Conservation (phyloP, 2,113 vertebrate species). For the Herpetotheres cachinnans region DNA sequence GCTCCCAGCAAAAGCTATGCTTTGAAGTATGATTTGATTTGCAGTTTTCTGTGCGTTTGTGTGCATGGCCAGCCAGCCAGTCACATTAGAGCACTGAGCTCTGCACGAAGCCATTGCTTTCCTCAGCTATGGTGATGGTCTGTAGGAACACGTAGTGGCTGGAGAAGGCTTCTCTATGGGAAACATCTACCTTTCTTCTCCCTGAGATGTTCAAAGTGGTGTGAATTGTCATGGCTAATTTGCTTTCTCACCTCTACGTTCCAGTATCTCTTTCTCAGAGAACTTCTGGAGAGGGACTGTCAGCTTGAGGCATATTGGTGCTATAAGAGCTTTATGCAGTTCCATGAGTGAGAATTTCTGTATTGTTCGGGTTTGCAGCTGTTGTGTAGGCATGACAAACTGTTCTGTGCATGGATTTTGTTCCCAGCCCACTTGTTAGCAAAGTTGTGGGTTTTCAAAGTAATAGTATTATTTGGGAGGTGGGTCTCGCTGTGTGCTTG, state of each 20-base stretch:
- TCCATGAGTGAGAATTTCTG: neutral
- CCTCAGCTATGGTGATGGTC: neutral
- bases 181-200: neutral
- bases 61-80: neutral
- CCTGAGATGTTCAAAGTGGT: neutral
- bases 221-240: neutral
- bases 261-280: neutral
- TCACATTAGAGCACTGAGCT: neutral
- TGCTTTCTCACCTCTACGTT: neutral
- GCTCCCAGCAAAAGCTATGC: neutral
- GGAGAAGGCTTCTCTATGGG: neutral
- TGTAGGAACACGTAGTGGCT: neutral
- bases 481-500: neutral
- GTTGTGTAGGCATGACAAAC: neutral
- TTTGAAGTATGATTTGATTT: neutral
- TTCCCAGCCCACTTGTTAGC: neutral
- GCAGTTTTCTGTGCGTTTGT: neutral
- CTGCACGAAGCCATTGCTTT: fast-evolving
- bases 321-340: neutral
- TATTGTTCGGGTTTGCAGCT: neutral
- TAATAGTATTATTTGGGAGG: neutral
- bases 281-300: neutral
- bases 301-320: neutral
- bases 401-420: neutral
- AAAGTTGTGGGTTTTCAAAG: neutral